Evolutionary conservation across 2,797 vertebrate genomes (phyloP).

Genomic region (Sebastes flavidus): DNA sequence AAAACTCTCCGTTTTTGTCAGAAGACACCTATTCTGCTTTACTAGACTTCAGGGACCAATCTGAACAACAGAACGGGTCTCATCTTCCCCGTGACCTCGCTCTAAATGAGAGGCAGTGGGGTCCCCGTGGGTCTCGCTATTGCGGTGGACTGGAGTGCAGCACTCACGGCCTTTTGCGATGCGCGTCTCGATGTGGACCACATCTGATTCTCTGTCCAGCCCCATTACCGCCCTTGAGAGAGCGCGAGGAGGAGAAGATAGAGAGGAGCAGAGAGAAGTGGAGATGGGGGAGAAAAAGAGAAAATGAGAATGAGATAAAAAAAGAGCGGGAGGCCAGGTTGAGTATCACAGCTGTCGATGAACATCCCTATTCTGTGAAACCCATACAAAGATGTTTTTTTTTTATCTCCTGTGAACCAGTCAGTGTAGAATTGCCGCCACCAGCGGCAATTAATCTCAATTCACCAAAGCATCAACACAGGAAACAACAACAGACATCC

Average conservation of each 20-base stretch:
- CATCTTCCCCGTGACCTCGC: slow-evolving; percentile 75
- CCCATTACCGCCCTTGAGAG: slow-evolving; percentile 90
- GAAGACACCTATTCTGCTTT: slow-evolving; percentile 72
- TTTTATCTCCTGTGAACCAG: slow-evolving; percentile 45
- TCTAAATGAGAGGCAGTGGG: slow-evolving; percentile 75
- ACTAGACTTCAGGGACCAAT: slow-evolving; percentile 74
- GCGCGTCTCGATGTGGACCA: slow-evolving; percentile 95
- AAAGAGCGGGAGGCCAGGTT: slow-evolving; percentile 10
- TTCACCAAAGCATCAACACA: slow-evolving; percentile 47
- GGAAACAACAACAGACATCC: slow-evolving; percentile 42
- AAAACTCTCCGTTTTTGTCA: slow-evolving; percentile 72
- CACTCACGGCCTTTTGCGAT: slow-evolving; percentile 92
- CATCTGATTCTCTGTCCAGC: slow-evolving; percentile 94
- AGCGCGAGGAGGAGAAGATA: slow-evolving; percentile 36
- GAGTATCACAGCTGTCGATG: slow-evolving; percentile 35
- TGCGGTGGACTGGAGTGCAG: slow-evolving; percentile 42
- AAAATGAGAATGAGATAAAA: slow-evolving; percentile 19
- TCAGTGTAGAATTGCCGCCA: slow-evolving; percentile 28
- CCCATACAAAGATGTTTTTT: slow-evolving; percentile 28
- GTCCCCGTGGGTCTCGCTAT: slow-evolving; percentile 65
- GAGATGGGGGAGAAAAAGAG: slow-evolving; percentile 2
- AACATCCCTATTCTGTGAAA: slow-evolving; percentile 43
- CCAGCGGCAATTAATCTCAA: slow-evolving; percentile 62
- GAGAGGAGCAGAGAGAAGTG: slow-evolving; percentile 38
- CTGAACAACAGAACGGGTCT: slow-evolving; percentile 65